Conservation (phyloP, 2,888 invertebrate species). For the Coelinius sp. region DNA sequence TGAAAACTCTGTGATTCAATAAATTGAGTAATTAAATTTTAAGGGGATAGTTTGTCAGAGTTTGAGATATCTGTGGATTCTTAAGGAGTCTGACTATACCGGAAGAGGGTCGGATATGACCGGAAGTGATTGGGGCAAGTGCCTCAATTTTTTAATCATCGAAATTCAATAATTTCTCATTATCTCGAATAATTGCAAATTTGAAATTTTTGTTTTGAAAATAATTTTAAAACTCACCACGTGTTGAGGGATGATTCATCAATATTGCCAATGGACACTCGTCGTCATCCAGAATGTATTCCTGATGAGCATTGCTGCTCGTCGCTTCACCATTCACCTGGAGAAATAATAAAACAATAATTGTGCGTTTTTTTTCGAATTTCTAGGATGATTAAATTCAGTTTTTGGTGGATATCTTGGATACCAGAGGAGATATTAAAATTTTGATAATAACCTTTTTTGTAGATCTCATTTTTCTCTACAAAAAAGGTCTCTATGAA, state of each 20-base stretch:
- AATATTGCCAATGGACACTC: slow-evolving; percentile 96
- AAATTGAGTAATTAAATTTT: neutral
- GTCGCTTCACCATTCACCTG: slow-evolving; percentile 72
- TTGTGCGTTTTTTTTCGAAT: slow-evolving; percentile 33
- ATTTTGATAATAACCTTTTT: no score
- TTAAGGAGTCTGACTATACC: neutral
- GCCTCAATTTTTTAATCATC: no score
- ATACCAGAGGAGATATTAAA: no score
- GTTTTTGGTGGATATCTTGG: no score
- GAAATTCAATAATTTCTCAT: neutral
- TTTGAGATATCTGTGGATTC: neutral
- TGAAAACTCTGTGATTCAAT: neutral
- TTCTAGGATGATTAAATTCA: no score
- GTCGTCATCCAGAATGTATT: slow-evolving; percentile 96
- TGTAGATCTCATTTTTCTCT: no score
- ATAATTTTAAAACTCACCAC: slow-evolving; percentile 78
- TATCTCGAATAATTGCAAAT: neutral
- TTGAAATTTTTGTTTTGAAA: neutral
- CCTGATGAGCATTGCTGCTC: slow-evolving; percentile 79
- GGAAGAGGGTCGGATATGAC: neutral
- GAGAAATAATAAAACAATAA: slow-evolving; percentile 26
- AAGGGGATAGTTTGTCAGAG: neutral
- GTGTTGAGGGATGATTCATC: slow-evolving; percentile 89
- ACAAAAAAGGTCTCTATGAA: no score
- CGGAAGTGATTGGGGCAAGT: neutral